Conservation (phyloP, 2,888 invertebrate species). For the Caenorhabditis uteleia region DNA sequence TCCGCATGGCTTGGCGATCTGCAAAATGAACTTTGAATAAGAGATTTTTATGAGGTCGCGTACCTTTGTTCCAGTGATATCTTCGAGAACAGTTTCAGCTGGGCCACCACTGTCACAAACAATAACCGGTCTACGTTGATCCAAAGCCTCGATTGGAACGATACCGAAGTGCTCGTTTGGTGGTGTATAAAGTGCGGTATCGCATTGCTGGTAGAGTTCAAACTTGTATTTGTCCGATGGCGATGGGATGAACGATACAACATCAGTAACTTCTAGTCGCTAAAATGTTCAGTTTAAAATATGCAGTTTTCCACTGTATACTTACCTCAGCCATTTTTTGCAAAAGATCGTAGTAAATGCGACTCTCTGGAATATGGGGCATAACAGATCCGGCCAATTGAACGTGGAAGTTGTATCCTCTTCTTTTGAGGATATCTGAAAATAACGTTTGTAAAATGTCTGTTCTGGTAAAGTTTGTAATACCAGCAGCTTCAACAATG, state of each 20-base stretch:
- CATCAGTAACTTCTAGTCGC: constrained; percentile 64
- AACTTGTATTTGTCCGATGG: constrained; percentile 71
- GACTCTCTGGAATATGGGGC: constrained; percentile 72
- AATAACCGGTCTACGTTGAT: constrained; percentile 88
- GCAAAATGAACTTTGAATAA: constrained; percentile 4
- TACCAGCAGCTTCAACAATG: constrained; percentile 67
- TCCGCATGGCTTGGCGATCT: constrained; percentile 63
- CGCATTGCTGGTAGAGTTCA: constrained; percentile 70
- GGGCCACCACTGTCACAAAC: constrained; percentile 96
- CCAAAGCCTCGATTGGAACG: constrained; percentile 95
- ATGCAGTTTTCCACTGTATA: too few species aligned
- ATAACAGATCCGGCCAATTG: constrained; percentile 71
- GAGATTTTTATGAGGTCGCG: constrained; percentile 3
- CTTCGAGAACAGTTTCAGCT: constrained; percentile 81
- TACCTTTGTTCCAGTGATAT: constrained; percentile 71
- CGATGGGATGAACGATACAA: constrained; percentile 72
- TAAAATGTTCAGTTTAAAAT: constrained; percentile 8
- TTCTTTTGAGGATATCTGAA: constrained; percentile 60
- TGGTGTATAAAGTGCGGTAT: constrained; percentile 84
- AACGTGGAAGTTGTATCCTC: constrained; percentile 52
- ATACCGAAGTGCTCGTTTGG: constrained; percentile 98
- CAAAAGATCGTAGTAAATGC: constrained; percentile 71
- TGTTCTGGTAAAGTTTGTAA: too few species aligned
- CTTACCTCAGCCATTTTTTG: constrained; percentile 64
- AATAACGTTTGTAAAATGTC: too few species aligned